phyloP scores from a whole-genome alignment of 2,797 vertebrate genomes.

The Potorous gilbertii region DNA sequence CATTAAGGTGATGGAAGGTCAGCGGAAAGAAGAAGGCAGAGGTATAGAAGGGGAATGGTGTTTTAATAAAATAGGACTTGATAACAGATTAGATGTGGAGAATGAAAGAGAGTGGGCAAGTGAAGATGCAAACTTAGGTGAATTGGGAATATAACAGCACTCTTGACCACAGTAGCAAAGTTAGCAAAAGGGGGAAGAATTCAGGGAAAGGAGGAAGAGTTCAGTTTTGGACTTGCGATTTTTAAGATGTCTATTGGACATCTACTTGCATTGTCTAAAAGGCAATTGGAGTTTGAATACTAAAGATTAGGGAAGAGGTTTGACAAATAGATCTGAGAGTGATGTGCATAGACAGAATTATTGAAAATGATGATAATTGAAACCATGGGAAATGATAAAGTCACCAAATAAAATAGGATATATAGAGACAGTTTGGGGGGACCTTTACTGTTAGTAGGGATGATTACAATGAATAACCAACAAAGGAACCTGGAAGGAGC shows the following conservation, averaged over 20 bases:
- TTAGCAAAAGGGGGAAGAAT: not conserved
- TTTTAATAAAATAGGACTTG: not conserved
- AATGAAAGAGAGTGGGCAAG: not conserved
- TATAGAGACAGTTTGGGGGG: not conserved
- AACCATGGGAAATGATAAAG: not conserved
- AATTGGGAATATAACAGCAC: not conserved
- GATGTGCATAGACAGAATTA: not conserved
- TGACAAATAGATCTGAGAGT: not conserved
- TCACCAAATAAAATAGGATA: not conserved
- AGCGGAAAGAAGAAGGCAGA: not conserved
- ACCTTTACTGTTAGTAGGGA: not conserved
- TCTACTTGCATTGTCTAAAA: not conserved
- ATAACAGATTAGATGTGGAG: not conserved
- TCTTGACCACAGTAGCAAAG: not conserved
- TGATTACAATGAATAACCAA: not conserved
- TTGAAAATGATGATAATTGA: not conserved
- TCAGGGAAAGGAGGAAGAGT: not conserved
- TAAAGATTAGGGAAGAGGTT: not conserved
- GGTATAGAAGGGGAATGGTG: not conserved
- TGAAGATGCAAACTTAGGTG: not conserved
- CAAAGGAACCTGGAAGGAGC: not conserved
- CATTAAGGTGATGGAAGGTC: not conserved
- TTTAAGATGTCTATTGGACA: not conserved
- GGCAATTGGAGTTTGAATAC: not conserved
- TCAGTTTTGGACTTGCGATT: not conserved